Evolutionary conservation across 1,140 invertebrate genomes (phyloP), one percentile per base, ranked within the genome.

Genomic region (Heliconius hermathena): DNA sequence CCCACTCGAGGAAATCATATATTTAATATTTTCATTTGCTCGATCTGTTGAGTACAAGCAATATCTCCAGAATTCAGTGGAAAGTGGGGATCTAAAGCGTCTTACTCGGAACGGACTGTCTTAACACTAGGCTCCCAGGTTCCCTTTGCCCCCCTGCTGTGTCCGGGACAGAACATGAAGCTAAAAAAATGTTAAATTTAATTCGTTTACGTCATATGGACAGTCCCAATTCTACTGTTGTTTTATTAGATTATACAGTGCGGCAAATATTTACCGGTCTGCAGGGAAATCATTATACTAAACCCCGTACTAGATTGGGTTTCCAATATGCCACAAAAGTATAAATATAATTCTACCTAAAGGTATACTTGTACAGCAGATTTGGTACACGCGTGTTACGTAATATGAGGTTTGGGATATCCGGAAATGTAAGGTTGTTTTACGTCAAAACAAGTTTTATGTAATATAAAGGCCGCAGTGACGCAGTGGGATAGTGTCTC

Each of bases 241-340:
- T 80, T 80, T 57, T 22, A 79, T 79, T 76, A 70, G 46, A 80
- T 80, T 22, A 80, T 79, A 54, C 57, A 41, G 41, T 38, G 29
- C 73, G 72, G 29, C 78, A 76, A 71, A 80, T 76, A 80, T 80
- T 80, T 80, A 76, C 78, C n/a, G 73, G 66, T 66, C 78, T 72
- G 41, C 73, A 33, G 78, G 78, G 78, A 80, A 80, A 80, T 80
- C 78, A 80, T 80, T 76, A 80, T 80, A 76, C 73, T 80, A 76
- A 79, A n/a, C 52, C 41, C 52, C 73, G 46, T 11, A n/a, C 74
- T 80, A 80, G 78, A 80, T 80, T 80, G 78, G 66, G 46, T 76
- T 76, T 70, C 41, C 74, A 36, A 76, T 80, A 72, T 80, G 13
- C 46, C 70, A 46, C 49, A 49, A 38, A 60, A 29, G 70, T 80